Evolutionary conservation across 1,140 invertebrate species (phyloP), one percentile per base, ranked within the genome.

Genomic region (Gryon sp.): DNA sequence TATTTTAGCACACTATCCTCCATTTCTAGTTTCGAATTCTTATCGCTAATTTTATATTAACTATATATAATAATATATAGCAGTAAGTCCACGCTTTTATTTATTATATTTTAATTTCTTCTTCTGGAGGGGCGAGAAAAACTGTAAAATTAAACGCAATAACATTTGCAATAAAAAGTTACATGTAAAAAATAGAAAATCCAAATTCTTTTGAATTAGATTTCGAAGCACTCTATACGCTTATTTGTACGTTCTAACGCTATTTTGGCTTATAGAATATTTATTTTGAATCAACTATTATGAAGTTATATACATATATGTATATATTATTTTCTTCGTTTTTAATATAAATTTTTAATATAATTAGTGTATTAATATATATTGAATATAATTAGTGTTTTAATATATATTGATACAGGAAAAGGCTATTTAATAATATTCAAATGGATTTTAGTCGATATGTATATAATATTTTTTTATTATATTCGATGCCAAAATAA

Each of bases 251-350:
- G 16, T 45, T 36, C 36, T 53, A 48, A 68, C 32, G 40, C 38
- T 57, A 53, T 26, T 68, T 48, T 57, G 50, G 50, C 52, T 36
- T 57, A 26, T 34, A 20, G 20, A n/a, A 45, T 53, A 22, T 40
- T 41, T 40, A 15, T 40, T 28, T 50, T 62, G 22, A 4, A 4
- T 24, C 7, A 4, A 24, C 7, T 24, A 4, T 24, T 24, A 24
- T 24, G 22, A 24, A 24, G 22, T 24, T 24, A 7, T 24, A 24
- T 24, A 24, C 22, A n/a, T n/a, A n/a, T n/a, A n/a, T n/a, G n/a
- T n/a, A n/a, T n/a, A n/a, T n/a, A n/a, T n/a, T n/a, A n/a, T n/a
- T n/a, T n/a, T n/a, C n/a, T n/a, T n/a, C n/a, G n/a, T n/a, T n/a
- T n/a, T n/a, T n/a, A n/a, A n/a, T n/a, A n/a, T n/a, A n/a, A n/a